Base-by-base conservation (phyloP, 2,797 vertebrate species). In the Poeciliopsis infans region DNA sequence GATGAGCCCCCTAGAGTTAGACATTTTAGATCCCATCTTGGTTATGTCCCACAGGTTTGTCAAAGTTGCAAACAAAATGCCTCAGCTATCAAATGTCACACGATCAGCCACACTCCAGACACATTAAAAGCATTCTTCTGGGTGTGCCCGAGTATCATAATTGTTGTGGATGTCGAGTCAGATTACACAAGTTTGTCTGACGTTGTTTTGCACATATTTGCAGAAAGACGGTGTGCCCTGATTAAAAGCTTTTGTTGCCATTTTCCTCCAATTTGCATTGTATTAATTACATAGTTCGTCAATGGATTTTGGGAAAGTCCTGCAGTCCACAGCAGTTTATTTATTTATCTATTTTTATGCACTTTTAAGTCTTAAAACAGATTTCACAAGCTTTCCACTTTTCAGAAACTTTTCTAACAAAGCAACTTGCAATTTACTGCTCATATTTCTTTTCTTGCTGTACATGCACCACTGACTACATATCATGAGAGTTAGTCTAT, bases 1-100 rank as follows among this genome's bases (percentile, higher is more conserved):
- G 45, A 83, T 90, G 88, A 88, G 91, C 89, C 92, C 85, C 87
- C 94, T 91, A 86, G 53, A 92, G 94, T 89, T 46, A 72, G 45
- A 81, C 53, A 73, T 43, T 73, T 45, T 33, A 69, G 82, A 10
- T 86, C 69, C 92, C 92, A 4, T 13, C 57, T 71, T 59, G 70
- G 46, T 82, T 12, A n/a, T 3, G 49, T 46, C 49, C 74, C 66
- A 74, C 45, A 85, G 79, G 83, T 72, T 59, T 82, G 61, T 64
- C 41, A 85, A 68, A 72, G 79, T 78, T 49, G 76, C 10, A 77
- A 74, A 28, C 47, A 68, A 74, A 73, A 82, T 73, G 46, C 33
- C 71, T 72, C 31, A 81, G 28, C 59, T 74, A 23, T 78, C 47
- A 74, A 81, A 51, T 73, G 47, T 83, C 72, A 86, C 83, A 83